Percentiles rank a stretch among this genome's conserved stretches.
phyloP scores from a whole-genome alignment of 2,113 vertebrate species.

The Osmerus mordax region DNA sequence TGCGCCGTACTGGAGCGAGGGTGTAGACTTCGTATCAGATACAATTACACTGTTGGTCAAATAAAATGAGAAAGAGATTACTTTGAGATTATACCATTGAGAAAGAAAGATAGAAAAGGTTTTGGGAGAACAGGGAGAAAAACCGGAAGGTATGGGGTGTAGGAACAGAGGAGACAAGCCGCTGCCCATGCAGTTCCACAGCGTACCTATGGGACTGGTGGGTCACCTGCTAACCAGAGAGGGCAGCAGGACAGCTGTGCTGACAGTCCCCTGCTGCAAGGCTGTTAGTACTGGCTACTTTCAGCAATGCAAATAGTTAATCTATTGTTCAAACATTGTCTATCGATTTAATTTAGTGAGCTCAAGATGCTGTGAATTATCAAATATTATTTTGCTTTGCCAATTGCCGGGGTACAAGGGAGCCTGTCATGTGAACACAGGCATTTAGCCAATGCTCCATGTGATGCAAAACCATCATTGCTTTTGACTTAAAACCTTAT shows the following conservation, averaged over 20 bases:
- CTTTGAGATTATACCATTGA: too few species aligned
- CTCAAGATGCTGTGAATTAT: too few species aligned
- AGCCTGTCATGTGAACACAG: too few species aligned
- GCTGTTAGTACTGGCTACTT: slow-evolving; percentile 35
- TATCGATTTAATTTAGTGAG: too few species aligned
- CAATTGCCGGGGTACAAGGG: too few species aligned
- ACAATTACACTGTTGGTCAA: not conserved
- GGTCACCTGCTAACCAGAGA: slow-evolving; percentile 53
- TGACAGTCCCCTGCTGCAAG: slow-evolving; percentile 27
- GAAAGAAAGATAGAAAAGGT: too few species aligned
- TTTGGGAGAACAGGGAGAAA: too few species aligned
- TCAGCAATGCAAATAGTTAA: not conserved
- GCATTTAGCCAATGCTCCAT: too few species aligned
- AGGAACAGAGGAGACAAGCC: slow-evolving; percentile 3
- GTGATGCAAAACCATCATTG: too few species aligned
- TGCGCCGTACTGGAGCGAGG: not conserved
- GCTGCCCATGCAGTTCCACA: slow-evolving; percentile 5
- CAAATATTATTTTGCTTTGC: too few species aligned
- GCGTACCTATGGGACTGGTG: slow-evolving; percentile 21
- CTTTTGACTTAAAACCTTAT: too few species aligned
- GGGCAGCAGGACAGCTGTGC: slow-evolving; percentile 36
- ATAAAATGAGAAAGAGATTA: not conserved
- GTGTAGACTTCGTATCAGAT: not conserved
- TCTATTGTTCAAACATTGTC: not conserved
- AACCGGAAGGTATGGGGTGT: not conserved